Evolutionary conservation across 92 coral and sea anemone genomes (phyloP).

Genomic region (Heteractis magnifica): DNA sequence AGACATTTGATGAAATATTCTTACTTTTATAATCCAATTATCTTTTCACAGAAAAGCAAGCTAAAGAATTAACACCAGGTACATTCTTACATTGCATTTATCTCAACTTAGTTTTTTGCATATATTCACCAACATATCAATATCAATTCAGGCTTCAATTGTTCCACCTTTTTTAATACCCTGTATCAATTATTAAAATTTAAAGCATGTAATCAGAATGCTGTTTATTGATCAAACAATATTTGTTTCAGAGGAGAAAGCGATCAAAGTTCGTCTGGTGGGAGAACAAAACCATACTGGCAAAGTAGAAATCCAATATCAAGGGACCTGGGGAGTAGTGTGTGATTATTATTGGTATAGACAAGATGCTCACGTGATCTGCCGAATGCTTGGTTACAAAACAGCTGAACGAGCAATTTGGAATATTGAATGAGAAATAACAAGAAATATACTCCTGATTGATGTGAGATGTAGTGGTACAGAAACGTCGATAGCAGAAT

Average conservation of each 20-base stretch:
- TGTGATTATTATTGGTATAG: background rate
- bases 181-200: no score
- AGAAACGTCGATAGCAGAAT: conserved; percentile 1
- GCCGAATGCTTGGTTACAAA: conserved; percentile 9
- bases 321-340: conserved; percentile 4
- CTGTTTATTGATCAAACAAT: background rate
- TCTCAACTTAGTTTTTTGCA: no score
- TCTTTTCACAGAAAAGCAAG: no score
- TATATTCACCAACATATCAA: no score
- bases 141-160: no score
- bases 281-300: conserved; percentile 4
- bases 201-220: background rate
- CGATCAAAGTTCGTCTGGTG: background rate
- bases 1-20: no score
- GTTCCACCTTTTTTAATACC: no score
- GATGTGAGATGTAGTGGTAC: background rate
- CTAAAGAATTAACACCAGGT: no score
- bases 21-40: no score
- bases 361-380: conserved; percentile 8
- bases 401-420: background rate
- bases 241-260: conserved; percentile 11
- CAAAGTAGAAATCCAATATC: background rate
- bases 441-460: background rate
- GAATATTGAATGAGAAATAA: background rate
- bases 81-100: no score